Percentiles rank a stretch among this genome's conserved stretches.
These are phyloP conservation scores for Sphenopsis melanotis DNA, from an alignment of 2,797 vertebrate species.

Conservation along the genomic window DNA sequence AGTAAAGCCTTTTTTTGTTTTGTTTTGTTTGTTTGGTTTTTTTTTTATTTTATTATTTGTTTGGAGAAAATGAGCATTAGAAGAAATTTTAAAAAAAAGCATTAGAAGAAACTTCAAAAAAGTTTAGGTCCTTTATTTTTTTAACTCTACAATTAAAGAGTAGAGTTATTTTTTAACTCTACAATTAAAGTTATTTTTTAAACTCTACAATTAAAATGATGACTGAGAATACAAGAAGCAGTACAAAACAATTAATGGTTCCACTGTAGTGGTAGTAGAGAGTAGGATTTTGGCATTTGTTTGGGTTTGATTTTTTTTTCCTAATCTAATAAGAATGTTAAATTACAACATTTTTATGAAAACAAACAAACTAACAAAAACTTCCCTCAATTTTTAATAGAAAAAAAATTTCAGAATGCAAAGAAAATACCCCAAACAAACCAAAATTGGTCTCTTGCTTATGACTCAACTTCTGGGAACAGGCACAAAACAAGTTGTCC, in stretches of 20 bases:
- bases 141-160: neutral
- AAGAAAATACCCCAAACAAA: rapidly evolving
- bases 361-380: neutral
- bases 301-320: neutral
- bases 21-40: too few species aligned
- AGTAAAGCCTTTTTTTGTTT: neutral
- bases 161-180: rapidly evolving
- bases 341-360: neutral
- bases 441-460: neutral
- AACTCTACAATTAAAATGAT: neutral
- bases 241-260: neutral
- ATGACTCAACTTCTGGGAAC: neutral
- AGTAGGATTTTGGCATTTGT: neutral
- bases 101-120: neutral
- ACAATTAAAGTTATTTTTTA: too few species aligned
- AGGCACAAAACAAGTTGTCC: too few species aligned
- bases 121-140: neutral
- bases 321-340: neutral
- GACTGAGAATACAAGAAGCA: neutral
- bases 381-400: neutral
- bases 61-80: neutral
- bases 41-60: neutral
- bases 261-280: neutral
- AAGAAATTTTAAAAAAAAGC: too few species aligned
- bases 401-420: neutral